Conservation (phyloP, 2,113 vertebrate species). For the Sinosuthora webbiana region DNA sequence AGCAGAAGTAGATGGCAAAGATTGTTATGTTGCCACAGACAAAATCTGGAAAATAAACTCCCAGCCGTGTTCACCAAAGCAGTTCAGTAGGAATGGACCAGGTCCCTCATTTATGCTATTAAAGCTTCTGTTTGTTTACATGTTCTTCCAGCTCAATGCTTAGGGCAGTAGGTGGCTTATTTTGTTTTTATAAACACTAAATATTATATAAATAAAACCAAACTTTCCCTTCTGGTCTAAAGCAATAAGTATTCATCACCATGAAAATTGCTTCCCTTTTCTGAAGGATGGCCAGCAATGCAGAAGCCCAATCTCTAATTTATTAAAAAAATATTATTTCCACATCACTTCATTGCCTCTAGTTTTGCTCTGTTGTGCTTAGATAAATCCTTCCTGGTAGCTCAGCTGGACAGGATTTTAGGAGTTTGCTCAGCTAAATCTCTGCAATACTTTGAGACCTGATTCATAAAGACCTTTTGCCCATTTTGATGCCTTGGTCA, state of each 20-base stretch:
- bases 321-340: constrained; percentile 16
- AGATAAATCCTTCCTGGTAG: constrained; percentile 8
- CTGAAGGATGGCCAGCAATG: constrained; percentile 4
- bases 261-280: neutral
- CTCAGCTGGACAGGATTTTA: neutral
- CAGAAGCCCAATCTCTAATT: neutral
- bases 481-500: neutral
- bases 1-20: neutral
- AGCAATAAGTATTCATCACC: constrained; percentile 1
- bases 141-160: neutral
- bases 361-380: neutral
- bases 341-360: constrained; percentile 1
- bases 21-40: neutral
- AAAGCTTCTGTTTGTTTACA: neutral
- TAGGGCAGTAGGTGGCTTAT: neutral
- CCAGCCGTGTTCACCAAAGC: neutral
- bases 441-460: neutral
- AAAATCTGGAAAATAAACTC: neutral
- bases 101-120: neutral
- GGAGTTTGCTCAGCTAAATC: neutral
- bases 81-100: neutral
- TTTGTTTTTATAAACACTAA: neutral
- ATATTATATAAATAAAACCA: neutral
- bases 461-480: neutral
- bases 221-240: neutral